Evolutionary conservation across 2,888 invertebrate species (phyloP).

Genomic region (Sabatieria punctata): DNA sequence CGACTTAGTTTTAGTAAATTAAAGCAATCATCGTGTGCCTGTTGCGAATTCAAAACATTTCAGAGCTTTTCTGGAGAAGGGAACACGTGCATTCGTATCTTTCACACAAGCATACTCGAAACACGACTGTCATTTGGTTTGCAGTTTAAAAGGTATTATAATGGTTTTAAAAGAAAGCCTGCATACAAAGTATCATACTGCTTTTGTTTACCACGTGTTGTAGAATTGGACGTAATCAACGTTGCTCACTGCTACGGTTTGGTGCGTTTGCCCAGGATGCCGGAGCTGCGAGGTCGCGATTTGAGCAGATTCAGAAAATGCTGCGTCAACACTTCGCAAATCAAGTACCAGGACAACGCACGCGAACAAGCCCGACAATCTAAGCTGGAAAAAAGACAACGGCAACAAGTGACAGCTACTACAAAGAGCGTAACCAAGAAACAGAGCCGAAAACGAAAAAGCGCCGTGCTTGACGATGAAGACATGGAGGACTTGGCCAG

Average conservation of each 20-base stretch:
- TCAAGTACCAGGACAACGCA: constrained; percentile 14
- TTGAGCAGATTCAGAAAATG: constrained; percentile 18
- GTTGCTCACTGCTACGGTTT: constrained; percentile 76
- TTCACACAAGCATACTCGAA: constrained; percentile 81
- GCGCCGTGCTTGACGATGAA: background rate
- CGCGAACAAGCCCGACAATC: constrained; percentile 8
- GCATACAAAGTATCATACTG: background rate
- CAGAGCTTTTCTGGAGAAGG: constrained; percentile 62
- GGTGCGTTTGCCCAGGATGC: constrained; percentile 78
- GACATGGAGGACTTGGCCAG: constrained; percentile 33
- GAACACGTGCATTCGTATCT: constrained; percentile 79
- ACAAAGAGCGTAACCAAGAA: background rate
- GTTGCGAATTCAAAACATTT: too few species aligned
- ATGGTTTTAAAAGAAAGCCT: background rate
- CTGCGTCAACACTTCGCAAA: constrained; percentile 22
- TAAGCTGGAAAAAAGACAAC: background rate
- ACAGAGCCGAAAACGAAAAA: constrained; percentile 7
- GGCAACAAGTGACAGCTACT: background rate
- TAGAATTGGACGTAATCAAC: constrained; percentile 62
- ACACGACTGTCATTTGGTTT: constrained; percentile 77
- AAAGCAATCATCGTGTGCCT: background rate
- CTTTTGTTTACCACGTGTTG: background rate
- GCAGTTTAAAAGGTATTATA: constrained; percentile 52
- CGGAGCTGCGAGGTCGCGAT: constrained; percentile 47
- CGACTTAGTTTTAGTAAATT: background rate